These are phyloP conservation scores for Naja naja DNA, from an alignment of 2,113 vertebrate genomes.

Conservation along the genomic window DNA sequence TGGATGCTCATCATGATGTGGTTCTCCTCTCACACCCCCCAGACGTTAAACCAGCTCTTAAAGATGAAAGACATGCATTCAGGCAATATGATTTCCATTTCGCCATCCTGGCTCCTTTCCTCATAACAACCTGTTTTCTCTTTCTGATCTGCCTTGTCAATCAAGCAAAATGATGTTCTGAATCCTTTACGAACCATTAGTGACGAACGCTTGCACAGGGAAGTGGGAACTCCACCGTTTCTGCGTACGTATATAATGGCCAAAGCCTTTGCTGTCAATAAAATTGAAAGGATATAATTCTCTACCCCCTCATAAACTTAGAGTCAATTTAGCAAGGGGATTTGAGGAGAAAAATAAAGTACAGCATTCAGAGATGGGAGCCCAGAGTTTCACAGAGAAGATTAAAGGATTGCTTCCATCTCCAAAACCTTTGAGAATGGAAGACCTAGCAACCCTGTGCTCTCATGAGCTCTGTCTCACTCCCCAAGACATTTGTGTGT, in stretches of 20 bases:
- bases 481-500: neutral
- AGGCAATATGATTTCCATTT: conserved; percentile 10
- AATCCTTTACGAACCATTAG: conserved; percentile 20
- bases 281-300: conserved; percentile 32
- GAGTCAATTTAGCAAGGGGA: conserved; percentile 40
- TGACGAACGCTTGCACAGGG: conserved; percentile 3
- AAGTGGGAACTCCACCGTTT: conserved; percentile 25
- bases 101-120: neutral
- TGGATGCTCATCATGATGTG: conserved; percentile 18
- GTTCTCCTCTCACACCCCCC: neutral
- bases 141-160: conserved; percentile 18
- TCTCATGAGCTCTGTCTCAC: conserved; percentile 32
- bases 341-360: conserved; percentile 38
- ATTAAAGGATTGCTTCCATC: conserved; percentile 56
- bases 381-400: conserved; percentile 36
- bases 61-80: conserved; percentile 17
- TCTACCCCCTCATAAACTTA: conserved; percentile 44
- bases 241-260: conserved; percentile 9
- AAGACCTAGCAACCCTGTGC: conserved; percentile 29
- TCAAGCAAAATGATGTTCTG: conserved; percentile 14
- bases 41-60: conserved; percentile 9
- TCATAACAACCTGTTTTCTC: conserved; percentile 21
- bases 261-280: conserved; percentile 38
- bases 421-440: conserved; percentile 48
- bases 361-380: conserved; percentile 40